Conservation (phyloP, 2,888 invertebrate genomes). For the Erannis defoliaria region DNA sequence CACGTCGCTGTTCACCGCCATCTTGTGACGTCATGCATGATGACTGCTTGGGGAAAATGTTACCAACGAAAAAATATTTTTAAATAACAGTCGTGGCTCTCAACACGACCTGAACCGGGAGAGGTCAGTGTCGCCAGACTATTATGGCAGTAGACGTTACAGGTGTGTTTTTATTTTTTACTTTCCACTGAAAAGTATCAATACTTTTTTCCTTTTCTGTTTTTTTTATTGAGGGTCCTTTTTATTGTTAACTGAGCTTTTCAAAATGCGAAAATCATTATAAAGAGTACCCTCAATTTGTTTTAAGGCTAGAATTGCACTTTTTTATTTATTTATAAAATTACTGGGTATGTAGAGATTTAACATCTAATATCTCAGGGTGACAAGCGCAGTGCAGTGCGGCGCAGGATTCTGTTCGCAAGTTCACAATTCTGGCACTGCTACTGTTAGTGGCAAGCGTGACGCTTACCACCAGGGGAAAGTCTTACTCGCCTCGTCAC, state of each 20-base stretch:
- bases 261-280: background rate
- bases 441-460: too few species aligned
- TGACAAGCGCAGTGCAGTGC: too few species aligned
- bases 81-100: conserved; percentile 88
- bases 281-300: conserved; percentile 7
- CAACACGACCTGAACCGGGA: conserved; percentile 90
- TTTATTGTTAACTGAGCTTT: background rate
- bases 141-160: conserved; percentile 90
- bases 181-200: background rate
- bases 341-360: too few species aligned
- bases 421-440: too few species aligned
- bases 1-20: conserved; percentile 62
- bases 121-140: conserved; percentile 91
- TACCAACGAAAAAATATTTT: conserved; percentile 50
- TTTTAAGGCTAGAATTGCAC: conserved; percentile 18
- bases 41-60: conserved; percentile 57
- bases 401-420: too few species aligned
- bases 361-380: too few species aligned
- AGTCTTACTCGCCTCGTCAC: too few species aligned
- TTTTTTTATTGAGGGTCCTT: background rate
- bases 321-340: background rate
- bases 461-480: too few species aligned
- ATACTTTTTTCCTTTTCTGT: background rate
- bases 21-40: conserved; percentile 83
- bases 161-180: conserved; percentile 87